Base-by-base conservation (phyloP, 2,888 invertebrate species). In the Leucoma salicis region DNA sequence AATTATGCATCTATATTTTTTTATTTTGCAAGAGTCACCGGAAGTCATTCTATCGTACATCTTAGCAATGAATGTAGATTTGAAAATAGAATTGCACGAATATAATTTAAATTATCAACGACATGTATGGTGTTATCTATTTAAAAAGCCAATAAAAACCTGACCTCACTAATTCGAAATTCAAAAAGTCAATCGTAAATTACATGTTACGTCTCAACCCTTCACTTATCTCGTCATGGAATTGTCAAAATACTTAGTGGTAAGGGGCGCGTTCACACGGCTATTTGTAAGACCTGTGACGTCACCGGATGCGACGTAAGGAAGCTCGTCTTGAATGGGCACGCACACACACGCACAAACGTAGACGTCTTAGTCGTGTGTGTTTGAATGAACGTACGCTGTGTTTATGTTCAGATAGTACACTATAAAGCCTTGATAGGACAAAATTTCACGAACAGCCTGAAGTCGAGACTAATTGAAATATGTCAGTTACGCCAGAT, bases 261-360 rank as follows among this genome's bases (percentile, higher is more conserved):
- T 74, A 74, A 36, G 78, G 74, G 81, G 77, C 62, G 69, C 57
- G 73, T 73, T 74, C 78, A 80, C 79, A 83, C 84, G 79, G 75
- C 79, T 79, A 80, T 80, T 85, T 82, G 74, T 63, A 80, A 85
- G 81, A 80, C 74, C 69, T 50, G 73, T 80, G 78, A 83, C 82
- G 81, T 79, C 78, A 70, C 49, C 62, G 85, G 87, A 87, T 71
- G 77, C 84, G 78, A 86, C 87, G 87, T 64, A 82, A 82, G 78
- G 66, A 78, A 72, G 68, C 71, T 70, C 71, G 63, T 81, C 82
- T 85, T 86, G 78, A 86, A 88, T 85, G 86, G 67, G 61, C 66
- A 76, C 82, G 72, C 82, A 84, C 79, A 84, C 83, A 62, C 49
- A 42, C 58, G 59, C 42, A 45, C 38, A 27, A 14, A 31, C 45